Base-by-base conservation (phyloP, 1,140 invertebrate species). In the Linepithema humile region DNA sequence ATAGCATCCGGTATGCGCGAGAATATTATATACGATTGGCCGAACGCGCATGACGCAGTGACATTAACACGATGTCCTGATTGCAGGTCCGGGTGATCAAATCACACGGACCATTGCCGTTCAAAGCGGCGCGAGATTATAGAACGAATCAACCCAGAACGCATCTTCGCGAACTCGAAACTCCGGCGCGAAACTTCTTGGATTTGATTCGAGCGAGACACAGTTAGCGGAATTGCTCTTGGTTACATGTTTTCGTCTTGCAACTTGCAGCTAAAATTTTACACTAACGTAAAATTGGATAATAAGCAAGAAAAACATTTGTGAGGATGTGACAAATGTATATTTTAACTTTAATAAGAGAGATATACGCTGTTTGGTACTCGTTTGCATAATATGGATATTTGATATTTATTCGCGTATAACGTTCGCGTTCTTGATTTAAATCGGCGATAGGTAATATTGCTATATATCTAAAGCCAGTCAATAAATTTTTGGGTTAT, bases 1-100 rank as follows among this genome's bases (percentile, higher is more conserved):
- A 40, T 53, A 85, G 50, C 75, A 70, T 88, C 69, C 86, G 77
- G 62, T 26, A 40, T 29, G 82, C 32, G 67, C 59, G 48, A 86
- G 43, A 48, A 67, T 26, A 69, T n/a, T n/a, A n/a, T n/a, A n/a
- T n/a, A 82, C 29, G 78, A 85, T 85, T 72, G 67, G 38, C 35
- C 48, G 48, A 23, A 57, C 62, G 23, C 43, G 43, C 10, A 20
- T 15, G 26, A n/a, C 12, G 40, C 10, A 35, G 60, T 86, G 78
- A 83, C 55, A 83, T 87, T 87, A 77, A 45, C 64, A 72, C 57
- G 43, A 23, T 32, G 55, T 74, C 40, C 48, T 55, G 64, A 70
- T 69, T 80, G 64, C 64, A 60, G 40, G 29, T 35, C 43, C 50
- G 38, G n/a, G 5, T n/a, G 48, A 69, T 78, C 48, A 43, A 70